Evolutionary conservation across 2,888 invertebrate genomes (phyloP), one percentile per base, ranked within the genome.

Genomic region (Sycophila texana): DNA sequence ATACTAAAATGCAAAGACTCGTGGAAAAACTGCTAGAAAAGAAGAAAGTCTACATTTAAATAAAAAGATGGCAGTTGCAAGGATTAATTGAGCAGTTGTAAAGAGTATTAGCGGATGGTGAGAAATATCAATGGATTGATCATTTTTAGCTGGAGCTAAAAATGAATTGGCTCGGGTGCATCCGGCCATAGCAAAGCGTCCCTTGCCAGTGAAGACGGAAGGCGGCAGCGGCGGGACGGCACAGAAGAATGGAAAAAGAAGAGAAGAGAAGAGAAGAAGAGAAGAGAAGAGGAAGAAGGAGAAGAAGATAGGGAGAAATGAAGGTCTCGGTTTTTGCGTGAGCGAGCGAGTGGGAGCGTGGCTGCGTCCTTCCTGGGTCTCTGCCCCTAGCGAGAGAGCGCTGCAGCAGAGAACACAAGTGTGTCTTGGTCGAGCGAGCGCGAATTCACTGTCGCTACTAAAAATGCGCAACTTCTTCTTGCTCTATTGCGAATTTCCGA

Each of bases 301-400:
- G 72, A 57, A 39, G 76, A 67, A 73, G 26, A 76, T 72, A 70
- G 67, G 61, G 74, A 77, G 74, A 74, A 53, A 72, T 70, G 74
- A 80, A 81, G 82, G 80, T 75, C 75, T 72, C 63, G 75, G 55
- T 66, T 81, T 84, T 84, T 84, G 83, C 84, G 61, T 82, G 72
- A 79, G 82, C 77, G 82, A 71, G 83, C 81, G 71, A 81, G 82
- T 77, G 83, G 79, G 83, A 82, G 85, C 81, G 79, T 55, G 77
- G 77, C 77, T 66, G 85, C 88, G 89, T 90, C 90, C 90, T 90
- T 90, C 90, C 90, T 90, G 90, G 90, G 89, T 90, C 90, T 89
- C 88, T 90, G 90, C 89, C 89, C 90, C 88, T 65, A 39, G 49
- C 39, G 14, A 20, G 68, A 53, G 66, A 39, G 39, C 10, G 10